These are phyloP conservation scores for Heterodera filipjevi DNA, from an alignment of 2,888 invertebrate genomes.

Conservation along the genomic window DNA sequence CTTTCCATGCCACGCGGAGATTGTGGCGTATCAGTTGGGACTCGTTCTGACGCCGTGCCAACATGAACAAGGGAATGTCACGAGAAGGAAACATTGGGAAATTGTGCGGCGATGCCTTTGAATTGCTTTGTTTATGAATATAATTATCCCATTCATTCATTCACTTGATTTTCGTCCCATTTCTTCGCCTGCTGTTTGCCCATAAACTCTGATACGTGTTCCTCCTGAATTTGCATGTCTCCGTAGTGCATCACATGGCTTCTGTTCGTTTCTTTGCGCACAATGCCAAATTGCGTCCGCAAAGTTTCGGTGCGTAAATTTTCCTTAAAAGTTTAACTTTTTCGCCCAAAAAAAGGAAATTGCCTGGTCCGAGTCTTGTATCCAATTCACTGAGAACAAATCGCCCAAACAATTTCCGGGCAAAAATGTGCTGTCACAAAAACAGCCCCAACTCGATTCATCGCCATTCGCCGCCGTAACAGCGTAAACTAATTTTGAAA, in stretches of 20 bases:
- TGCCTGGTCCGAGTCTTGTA: conserved; percentile 71
- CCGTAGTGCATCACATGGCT: conserved; percentile 73
- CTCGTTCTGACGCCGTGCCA: conserved; percentile 27
- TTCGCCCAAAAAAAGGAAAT: conserved; percentile 29
- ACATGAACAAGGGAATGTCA: conserved; percentile 42
- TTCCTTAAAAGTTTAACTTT: conserved; percentile 48
- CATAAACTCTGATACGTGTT: conserved; percentile 66
- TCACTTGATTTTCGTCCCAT: not conserved
- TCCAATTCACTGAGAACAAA: conserved; percentile 73
- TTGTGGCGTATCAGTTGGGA: conserved; percentile 30
- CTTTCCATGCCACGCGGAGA: conserved; percentile 23
- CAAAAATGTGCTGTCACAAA: conserved; percentile 68
- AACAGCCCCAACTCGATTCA: conserved; percentile 73
- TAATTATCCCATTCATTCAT: not conserved
- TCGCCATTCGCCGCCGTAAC: conserved; percentile 72
- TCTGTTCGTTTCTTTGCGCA: conserved; percentile 70
- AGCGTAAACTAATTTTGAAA: conserved; percentile 69
- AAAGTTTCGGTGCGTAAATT: conserved; percentile 69
- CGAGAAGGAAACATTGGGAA: conserved; percentile 34
- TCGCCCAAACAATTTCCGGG: conserved; percentile 69
- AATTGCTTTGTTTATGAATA: too few relatives aligned
- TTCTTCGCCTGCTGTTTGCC: conserved; percentile 48
- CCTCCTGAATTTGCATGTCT: conserved; percentile 65
- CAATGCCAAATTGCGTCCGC: conserved; percentile 69
- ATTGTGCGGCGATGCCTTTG: conserved; percentile 3